These are phyloP conservation scores for Bergia puertoricense DNA, from an alignment of 92 coral and sea anemone species.

Conservation along the genomic window DNA sequence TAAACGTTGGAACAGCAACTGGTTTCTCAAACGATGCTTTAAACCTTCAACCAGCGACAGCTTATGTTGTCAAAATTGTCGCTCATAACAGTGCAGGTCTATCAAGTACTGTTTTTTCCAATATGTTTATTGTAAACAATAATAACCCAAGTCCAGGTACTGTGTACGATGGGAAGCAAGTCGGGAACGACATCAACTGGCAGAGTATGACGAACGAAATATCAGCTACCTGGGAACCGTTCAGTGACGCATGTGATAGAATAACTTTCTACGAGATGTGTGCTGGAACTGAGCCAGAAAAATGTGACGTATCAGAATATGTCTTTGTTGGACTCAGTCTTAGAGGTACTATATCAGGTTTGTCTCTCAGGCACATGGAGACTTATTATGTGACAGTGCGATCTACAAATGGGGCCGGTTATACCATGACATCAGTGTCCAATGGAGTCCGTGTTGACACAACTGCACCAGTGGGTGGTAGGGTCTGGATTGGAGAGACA, in stretches of 20 bases:
- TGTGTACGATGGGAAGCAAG: constrained; percentile 63
- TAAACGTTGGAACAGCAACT: constrained; percentile 54
- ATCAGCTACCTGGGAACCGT: constrained; percentile 53
- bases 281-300: constrained; percentile 50
- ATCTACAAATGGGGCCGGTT: constrained; percentile 33
- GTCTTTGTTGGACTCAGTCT: constrained; percentile 16
- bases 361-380: constrained; percentile 7
- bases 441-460: constrained; percentile 37
- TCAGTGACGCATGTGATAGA: constrained; percentile 58
- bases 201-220: constrained; percentile 65
- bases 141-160: constrained; percentile 59
- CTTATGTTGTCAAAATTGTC: constrained; percentile 56
- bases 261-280: constrained; percentile 53
- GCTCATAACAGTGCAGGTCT: constrained; percentile 69
- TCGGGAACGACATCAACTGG: constrained; percentile 46
- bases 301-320: constrained; percentile 42
- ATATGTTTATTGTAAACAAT: constrained; percentile 44
- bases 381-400: constrained; percentile 41
- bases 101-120: constrained; percentile 45
- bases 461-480: constrained; percentile 54
- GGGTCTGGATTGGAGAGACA: constrained; percentile 58
- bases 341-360: constrained; percentile 8
- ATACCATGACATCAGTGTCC: neutral
- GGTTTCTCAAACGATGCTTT: constrained; percentile 45
- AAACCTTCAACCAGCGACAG: constrained; percentile 52